phyloP scores from a whole-genome alignment of 2,113 vertebrate species.

The Passer domesticus region DNA sequence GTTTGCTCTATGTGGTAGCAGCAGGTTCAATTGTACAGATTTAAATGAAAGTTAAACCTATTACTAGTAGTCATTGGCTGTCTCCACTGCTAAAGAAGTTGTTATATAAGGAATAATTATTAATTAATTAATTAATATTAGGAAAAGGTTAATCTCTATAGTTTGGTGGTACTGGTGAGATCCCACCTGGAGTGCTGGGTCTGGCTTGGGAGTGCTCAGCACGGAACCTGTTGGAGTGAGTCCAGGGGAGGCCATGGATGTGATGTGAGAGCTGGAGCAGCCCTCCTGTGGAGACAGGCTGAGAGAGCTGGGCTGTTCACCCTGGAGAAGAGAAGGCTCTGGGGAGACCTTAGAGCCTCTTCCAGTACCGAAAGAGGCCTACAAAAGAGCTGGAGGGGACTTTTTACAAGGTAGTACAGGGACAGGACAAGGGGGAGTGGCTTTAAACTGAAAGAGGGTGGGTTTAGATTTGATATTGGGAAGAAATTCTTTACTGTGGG shows the following conservation, averaged over 20 bases:
- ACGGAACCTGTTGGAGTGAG: rapidly evolving
- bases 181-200: neutral
- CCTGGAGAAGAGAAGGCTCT: neutral
- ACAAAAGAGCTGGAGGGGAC: neutral
- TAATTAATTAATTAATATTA: neutral
- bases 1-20: neutral
- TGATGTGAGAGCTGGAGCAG: neutral
- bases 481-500: neutral
- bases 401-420: neutral
- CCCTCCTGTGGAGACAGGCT: neutral
- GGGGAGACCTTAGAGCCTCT: neutral
- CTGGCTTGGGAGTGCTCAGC: neutral
- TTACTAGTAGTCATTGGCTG: neutral
- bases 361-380: neutral
- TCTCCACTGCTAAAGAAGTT: neutral
- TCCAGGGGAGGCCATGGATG: neutral
- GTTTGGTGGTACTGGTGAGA: neutral
- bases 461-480: neutral
- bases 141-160: neutral
- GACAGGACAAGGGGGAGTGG: neutral
- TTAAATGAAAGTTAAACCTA: neutral
- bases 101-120: neutral
- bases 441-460: neutral
- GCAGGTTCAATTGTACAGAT: neutral
- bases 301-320: neutral